These are phyloP conservation scores for Gastrophryne carolinensis DNA, from an alignment of 2,797 vertebrate genomes.

Conservation along the genomic window DNA sequence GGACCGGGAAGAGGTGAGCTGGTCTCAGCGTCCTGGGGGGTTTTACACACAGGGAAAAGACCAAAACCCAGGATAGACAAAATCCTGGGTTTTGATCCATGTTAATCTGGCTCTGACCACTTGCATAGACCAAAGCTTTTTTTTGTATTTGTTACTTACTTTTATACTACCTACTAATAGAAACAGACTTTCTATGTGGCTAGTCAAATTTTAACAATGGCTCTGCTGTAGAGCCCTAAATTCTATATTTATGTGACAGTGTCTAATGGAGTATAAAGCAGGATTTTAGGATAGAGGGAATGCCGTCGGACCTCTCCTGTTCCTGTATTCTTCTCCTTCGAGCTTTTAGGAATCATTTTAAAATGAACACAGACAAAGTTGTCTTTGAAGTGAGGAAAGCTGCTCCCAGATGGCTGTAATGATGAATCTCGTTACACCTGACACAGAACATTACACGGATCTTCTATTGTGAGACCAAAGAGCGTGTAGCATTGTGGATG, in stretches of 20 bases:
- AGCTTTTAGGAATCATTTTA: not conserved
- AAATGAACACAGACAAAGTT: not conserved
- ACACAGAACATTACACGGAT: constrained; percentile 11
- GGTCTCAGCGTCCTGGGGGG: too few species aligned
- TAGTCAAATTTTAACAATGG: too few species aligned
- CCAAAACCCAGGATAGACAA: too few species aligned
- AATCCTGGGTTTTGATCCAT: too few species aligned
- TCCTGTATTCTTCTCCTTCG: not conserved
- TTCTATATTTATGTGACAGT: not conserved
- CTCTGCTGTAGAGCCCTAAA: too few species aligned
- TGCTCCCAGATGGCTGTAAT: not conserved
- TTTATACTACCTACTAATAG: too few species aligned
- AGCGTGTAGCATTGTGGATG: not conserved
- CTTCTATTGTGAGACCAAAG: constrained; percentile 16
- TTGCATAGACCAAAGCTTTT: too few species aligned
- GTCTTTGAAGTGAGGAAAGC: constrained; percentile 1
- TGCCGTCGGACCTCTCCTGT: not conserved
- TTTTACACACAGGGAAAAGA: too few species aligned
- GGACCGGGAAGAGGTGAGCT: too few species aligned
- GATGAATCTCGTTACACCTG: constrained; percentile 27
- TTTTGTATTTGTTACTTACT: too few species aligned
- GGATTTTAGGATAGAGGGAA: not conserved
- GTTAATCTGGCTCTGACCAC: too few species aligned
- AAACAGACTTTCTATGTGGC: too few species aligned
- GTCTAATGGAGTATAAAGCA: not conserved